Base-by-base conservation (phyloP, 2,797 vertebrate genomes). In the Carcharodon carcharias region DNA sequence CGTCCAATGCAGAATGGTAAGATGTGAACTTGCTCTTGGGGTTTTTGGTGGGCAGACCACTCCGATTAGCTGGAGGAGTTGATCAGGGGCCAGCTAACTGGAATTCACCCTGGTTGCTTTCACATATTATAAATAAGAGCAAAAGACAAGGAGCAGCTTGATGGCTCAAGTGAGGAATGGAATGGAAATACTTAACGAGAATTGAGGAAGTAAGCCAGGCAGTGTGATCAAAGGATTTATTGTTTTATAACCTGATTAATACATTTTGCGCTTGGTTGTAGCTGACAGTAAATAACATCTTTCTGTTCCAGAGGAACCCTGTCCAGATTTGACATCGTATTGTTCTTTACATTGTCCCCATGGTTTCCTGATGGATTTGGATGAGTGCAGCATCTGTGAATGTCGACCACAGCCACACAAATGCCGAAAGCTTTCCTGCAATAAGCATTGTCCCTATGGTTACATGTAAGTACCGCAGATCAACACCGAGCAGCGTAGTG, bases 401-500 rank as follows among this genome's bases (percentile, higher is more conserved):
- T 98, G 98, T 97, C 97, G 96, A 94, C 96, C 97, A 95, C 97
- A 97, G 2, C 54, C 96, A 69, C 96, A 97, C 73, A 98, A 97
- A 96, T 98, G 98, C 96, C 97, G 98, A 97, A 98, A 98, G 96
- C 96, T 98, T 97, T 97, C 97, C 96, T 98, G 98, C 97, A 98
- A 97, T 96, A 98, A 98, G 97, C 98, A 98, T 97, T 98, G 98
- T 97, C 98, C 98, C 28, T 97, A 98, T 93, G 98, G 98, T 97
- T 98, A 98, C 95, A 97, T 98, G 98, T 98, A 97, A 98, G 98
- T 98, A 26, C 96, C 26, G 35, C 50, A 45, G 54, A 45, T 63
- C 45, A 69, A 40, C 56, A 65, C n/a, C 8, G 4, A 65, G 21
- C 40, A 40, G 23, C 5, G 16, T n/a, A 45, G 67, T 16, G 18